Percentiles rank a stretch among this genome's conserved stretches.
Evolutionary conservation across 2,113 vertebrate genomes (phyloP).

Genomic region (Aegithalos caudatus): DNA sequence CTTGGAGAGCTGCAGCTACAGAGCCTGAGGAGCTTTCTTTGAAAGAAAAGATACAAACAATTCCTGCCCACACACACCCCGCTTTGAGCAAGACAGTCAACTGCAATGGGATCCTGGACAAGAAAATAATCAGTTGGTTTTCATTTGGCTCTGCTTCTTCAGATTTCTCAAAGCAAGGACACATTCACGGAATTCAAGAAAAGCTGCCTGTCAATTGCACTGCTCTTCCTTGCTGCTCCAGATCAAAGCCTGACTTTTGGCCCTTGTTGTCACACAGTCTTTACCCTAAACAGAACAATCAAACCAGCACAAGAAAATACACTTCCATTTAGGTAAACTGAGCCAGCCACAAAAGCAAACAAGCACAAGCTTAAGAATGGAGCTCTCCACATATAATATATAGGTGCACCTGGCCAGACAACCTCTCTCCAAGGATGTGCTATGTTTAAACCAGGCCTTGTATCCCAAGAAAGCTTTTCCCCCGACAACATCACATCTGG

Average conservation of each 20-base stretch:
- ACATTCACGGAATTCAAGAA: neutral
- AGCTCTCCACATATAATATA: accelerated
- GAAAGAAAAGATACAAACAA: neutral
- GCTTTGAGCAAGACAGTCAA: neutral
- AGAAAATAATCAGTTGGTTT: neutral
- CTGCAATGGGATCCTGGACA: neutral
- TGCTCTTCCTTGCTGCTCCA: neutral
- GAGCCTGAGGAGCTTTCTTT: neutral
- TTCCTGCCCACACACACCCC: neutral
- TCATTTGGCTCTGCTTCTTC: neutral
- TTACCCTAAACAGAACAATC: neutral
- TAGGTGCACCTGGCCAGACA: neutral
- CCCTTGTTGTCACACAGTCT: neutral
- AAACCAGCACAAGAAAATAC: neutral
- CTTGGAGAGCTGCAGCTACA: neutral
- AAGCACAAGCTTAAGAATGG: neutral
- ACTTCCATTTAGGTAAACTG: neutral
- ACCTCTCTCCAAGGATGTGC: too few relatives aligned
- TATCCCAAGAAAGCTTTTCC: neutral
- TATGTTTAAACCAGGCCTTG: neutral
- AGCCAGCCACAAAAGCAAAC: neutral
- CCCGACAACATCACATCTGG: accelerated
- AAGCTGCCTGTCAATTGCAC: neutral
- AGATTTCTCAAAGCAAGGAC: neutral
- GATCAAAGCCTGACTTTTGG: neutral